Percentiles rank a stretch among this genome's conserved stretches.
These are phyloP conservation scores for Cataglyphis hispanica DNA, from an alignment of 1,140 invertebrate genomes.

Conservation along the genomic window DNA sequence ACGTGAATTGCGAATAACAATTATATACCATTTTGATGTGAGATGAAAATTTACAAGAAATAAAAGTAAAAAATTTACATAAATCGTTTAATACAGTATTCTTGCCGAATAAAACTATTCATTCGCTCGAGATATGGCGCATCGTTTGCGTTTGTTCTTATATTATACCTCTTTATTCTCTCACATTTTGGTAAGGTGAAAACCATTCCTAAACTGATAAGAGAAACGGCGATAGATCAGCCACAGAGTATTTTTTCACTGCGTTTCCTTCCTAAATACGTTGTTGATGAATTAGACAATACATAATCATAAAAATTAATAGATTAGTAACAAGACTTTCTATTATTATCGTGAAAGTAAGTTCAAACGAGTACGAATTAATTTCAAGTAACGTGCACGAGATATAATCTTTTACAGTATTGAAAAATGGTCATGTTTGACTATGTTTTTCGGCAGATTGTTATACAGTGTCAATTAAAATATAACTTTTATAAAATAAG, in stretches of 20 bases:
- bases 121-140: not conserved
- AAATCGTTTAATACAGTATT: not conserved
- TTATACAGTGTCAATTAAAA: too few relatives aligned
- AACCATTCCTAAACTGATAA: not conserved
- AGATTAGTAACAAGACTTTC: not conserved
- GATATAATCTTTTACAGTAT: not conserved
- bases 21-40: constrained; percentile 5
- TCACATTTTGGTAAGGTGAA: not conserved
- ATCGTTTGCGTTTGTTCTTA: not conserved
- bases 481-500: not conserved
- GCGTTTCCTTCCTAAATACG: not conserved
- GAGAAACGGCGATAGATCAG: not conserved
- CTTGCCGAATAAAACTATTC: not conserved
- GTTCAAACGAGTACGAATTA: not conserved
- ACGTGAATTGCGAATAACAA: constrained; percentile 4
- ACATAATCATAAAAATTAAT: not conserved
- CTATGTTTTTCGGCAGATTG: too few relatives aligned
- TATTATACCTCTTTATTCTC: not conserved
- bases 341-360: not conserved
- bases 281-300: not conserved
- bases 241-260: not conserved
- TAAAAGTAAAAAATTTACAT: not conserved
- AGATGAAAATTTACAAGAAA: not conserved
- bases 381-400: not conserved
- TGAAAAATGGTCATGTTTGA: too few relatives aligned